Evolutionary conservation across 2,797 vertebrate genomes (phyloP).

Genomic region (Parauchenoglanis ngamensis): DNA sequence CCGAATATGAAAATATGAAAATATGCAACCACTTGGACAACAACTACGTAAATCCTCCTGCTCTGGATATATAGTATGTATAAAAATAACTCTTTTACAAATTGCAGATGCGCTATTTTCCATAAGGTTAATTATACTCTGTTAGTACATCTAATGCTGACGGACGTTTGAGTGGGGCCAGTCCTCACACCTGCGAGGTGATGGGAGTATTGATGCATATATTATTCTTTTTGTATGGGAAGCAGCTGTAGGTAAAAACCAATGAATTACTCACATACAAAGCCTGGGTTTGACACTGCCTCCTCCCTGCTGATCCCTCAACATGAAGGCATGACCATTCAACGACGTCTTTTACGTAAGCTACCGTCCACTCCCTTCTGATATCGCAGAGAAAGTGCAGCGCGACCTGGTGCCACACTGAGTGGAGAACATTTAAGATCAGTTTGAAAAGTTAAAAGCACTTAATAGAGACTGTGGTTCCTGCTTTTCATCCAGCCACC

Average conservation of each 20-base stretch:
- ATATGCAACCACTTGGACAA: conserved; percentile 35
- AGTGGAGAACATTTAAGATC: conserved; percentile 47
- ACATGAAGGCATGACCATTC: conserved; percentile 32
- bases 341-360: conserved; percentile 3
- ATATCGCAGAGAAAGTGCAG: conserved; percentile 56
- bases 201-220: not conserved
- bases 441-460: conserved; percentile 61
- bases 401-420: conserved; percentile 46
- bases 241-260: conserved; percentile 21
- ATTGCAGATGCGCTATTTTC: conserved; percentile 18
- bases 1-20: conserved; percentile 14
- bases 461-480: conserved; percentile 56
- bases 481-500: conserved; percentile 47
- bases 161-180: not conserved
- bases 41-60: conserved; percentile 8
- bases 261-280: conserved; percentile 21
- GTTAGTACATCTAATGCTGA: conserved; percentile 14
- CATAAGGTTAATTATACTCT: not conserved
- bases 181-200: not conserved
- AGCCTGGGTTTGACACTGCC: conserved; percentile 15
- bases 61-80: conserved; percentile 17
- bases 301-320: not conserved
- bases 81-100: conserved; percentile 44
- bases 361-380: conserved; percentile 22
- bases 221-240: not conserved